These are phyloP conservation scores for Orussus abietinus DNA, from an alignment of 1,140 invertebrate species.

Conservation along the genomic window DNA sequence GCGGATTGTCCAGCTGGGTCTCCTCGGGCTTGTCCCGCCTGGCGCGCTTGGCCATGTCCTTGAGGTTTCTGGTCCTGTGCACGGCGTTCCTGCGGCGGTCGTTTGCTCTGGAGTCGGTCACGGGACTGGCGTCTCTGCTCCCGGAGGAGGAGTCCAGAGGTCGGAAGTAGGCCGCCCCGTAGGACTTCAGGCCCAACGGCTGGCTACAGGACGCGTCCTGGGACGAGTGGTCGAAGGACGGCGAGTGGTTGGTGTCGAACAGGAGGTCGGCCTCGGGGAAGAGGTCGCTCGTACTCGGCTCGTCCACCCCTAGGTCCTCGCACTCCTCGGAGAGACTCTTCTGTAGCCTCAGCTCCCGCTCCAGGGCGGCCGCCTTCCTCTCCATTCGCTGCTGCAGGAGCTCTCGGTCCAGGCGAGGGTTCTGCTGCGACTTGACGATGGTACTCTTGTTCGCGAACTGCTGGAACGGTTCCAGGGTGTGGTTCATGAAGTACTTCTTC, in stretches of 20 bases:
- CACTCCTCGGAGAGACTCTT: conserved; percentile 74
- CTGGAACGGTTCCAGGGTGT: conserved; percentile 41
- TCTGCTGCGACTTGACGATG: conserved; percentile 23
- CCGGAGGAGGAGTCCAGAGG: conserved; percentile 45
- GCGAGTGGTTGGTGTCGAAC: conserved; percentile 59
- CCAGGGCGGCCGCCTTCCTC: conserved; percentile 53
- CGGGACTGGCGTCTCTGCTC: conserved; percentile 44
- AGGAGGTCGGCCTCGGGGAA: conserved; percentile 72
- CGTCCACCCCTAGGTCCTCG: conserved; percentile 72
- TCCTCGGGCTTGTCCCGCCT: conserved; percentile 34
- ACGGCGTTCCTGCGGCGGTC: conserved; percentile 36
- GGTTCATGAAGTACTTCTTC: conserved; percentile 51
- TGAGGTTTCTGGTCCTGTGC: conserved; percentile 33
- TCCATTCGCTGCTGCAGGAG: conserved; percentile 41
- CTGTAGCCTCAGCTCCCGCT: conserved; percentile 59
- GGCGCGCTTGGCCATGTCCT: conserved; percentile 30
- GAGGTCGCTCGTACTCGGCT: conserved; percentile 70
- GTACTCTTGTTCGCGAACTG: conserved; percentile 41
- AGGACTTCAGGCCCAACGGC: conserved; percentile 36
- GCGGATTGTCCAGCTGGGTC: conserved; percentile 17
- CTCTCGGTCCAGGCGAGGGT: conserved; percentile 35
- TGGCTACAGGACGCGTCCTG: conserved; percentile 50
- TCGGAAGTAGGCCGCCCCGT: conserved; percentile 37
- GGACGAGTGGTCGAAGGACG: conserved; percentile 47
- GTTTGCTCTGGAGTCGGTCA: conserved; percentile 29